Evolutionary conservation across 2,797 vertebrate species (phyloP).

Genomic region (Amniataba percoides): DNA sequence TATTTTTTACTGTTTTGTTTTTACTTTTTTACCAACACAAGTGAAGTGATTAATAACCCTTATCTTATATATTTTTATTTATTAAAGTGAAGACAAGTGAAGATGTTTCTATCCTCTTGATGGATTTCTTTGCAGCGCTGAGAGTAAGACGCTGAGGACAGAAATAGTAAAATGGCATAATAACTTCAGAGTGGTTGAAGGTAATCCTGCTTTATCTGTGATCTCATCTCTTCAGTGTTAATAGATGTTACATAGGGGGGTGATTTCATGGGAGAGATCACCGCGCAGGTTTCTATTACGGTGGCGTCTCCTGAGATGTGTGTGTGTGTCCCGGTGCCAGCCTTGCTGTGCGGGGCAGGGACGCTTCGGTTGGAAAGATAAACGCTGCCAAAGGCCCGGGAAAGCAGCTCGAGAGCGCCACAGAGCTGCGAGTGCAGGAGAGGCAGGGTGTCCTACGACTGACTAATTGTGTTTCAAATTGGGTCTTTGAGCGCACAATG

Average conservation of each 20-base stretch:
- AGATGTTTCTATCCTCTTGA: conserved; percentile 17
- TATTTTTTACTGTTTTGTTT: too few relatives aligned
- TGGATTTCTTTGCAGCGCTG: conserved; percentile 15
- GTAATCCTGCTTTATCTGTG: conserved; percentile 65
- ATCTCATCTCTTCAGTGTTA: conserved; percentile 79
- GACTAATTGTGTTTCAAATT: conserved; percentile 88
- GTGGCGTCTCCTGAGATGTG: conserved; percentile 81
- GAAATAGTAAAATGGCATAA: conserved; percentile 27
- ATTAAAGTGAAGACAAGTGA: neutral
- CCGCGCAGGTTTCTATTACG: conserved; percentile 84
- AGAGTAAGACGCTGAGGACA: conserved; percentile 12
- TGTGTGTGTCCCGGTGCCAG: conserved; percentile 64
- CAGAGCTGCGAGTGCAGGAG: conserved; percentile 57
- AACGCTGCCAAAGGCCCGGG: conserved; percentile 62
- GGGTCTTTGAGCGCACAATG: conserved; percentile 83
- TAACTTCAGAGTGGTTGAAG: conserved; percentile 45
- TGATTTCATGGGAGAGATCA: conserved; percentile 82
- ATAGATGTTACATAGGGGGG: conserved; percentile 81
- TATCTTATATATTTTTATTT: neutral
- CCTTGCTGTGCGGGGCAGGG: conserved; percentile 72
- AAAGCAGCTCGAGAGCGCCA: conserved; percentile 59
- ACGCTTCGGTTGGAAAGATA: conserved; percentile 70
- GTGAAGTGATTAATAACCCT: too few relatives aligned
- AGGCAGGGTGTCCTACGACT: conserved; percentile 68
- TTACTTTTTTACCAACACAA: too few relatives aligned